A percentile compares a stretch with the other conserved stretches of the same genome.
Conservation (phyloP, 53 echinoderm and acorn worm species). For the Luidia sarsii region DNA sequence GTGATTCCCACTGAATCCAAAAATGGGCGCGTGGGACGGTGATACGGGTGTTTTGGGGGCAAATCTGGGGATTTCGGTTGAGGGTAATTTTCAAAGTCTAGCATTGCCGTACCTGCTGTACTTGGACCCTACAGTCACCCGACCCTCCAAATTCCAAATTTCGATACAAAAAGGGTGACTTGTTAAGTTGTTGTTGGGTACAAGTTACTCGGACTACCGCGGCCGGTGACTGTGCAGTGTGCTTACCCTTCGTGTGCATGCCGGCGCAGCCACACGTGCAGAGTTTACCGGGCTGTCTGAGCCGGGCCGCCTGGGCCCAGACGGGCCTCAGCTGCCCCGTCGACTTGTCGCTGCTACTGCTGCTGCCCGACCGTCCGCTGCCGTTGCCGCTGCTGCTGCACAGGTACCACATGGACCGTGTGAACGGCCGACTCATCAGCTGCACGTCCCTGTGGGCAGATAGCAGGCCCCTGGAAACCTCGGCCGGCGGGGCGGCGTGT, state of each 20-base stretch:
- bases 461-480: conserved; percentile 3
- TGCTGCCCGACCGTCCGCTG: not conserved
- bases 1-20: too few species aligned
- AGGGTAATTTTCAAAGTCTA: too few species aligned
- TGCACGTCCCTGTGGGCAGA: conserved; percentile 17
- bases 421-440: conserved; percentile 47
- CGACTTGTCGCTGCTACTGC: conserved; percentile 5
- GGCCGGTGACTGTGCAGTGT: too few species aligned
- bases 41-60: too few species aligned
- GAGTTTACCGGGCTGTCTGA: conserved; percentile 54
- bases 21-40: too few species aligned
- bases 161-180: too few species aligned
- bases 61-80: too few species aligned
- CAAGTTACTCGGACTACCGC: too few species aligned
- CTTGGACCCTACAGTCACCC: too few species aligned
- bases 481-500: conserved; percentile 8
- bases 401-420: conserved; percentile 62
- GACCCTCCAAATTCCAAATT: too few species aligned
- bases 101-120: too few species aligned
- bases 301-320: conserved; percentile 14
- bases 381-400: conserved; percentile 1
- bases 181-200: too few species aligned
- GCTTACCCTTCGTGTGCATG: conserved; percentile 79
- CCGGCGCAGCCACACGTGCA: conserved; percentile 87
- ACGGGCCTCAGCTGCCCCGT: conserved; percentile 7